phyloP scores from a whole-genome alignment of 1,140 invertebrate genomes.

The Drosophila prosaltans region DNA sequence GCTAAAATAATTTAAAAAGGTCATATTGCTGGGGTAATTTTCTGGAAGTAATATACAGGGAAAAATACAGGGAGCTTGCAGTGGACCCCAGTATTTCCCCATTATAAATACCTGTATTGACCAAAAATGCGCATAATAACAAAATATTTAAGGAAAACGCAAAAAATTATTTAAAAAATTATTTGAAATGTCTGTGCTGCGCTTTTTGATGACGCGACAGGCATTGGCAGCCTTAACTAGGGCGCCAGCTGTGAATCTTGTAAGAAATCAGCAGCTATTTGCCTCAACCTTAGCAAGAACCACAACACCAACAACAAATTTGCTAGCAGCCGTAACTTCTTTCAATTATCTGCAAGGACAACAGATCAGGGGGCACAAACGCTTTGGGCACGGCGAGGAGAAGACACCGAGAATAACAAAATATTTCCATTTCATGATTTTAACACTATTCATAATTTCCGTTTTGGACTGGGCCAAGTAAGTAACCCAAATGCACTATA shows the following conservation, averaged over 20 bases:
- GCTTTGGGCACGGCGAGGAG: slow-evolving; percentile 85
- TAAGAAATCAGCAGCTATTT: slow-evolving; percentile 31
- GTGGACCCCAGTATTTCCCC: not conserved
- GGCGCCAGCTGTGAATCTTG: slow-evolving; percentile 27
- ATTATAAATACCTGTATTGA: not conserved
- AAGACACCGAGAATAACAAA: slow-evolving; percentile 77
- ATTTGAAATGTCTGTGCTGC: slow-evolving; percentile 60
- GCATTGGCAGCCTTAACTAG: slow-evolving; percentile 48
- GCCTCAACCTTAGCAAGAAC: slow-evolving; percentile 37
- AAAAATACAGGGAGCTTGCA: slow-evolving; percentile 1
- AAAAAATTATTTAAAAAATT: slow-evolving; percentile 28
- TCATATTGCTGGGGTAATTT: too few relatives aligned
- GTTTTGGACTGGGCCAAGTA: slow-evolving; percentile 84
- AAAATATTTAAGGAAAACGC: slow-evolving; percentile 18
- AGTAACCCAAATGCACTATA: slow-evolving; percentile 42
- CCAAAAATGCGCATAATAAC: slow-evolving; percentile 52
- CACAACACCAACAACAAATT: slow-evolving; percentile 17
- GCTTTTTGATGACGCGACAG: slow-evolving; percentile 66
- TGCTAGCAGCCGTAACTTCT: slow-evolving; percentile 23
- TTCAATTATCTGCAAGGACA: slow-evolving; percentile 1
- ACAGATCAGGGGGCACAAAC: slow-evolving; percentile 83
- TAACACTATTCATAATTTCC: slow-evolving; percentile 65
- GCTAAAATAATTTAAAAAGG: not conserved
- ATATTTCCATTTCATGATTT: slow-evolving; percentile 81
- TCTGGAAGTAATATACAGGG: not conserved